Evolutionary conservation across 2,113 vertebrate genomes (phyloP), one percentile per base, ranked within the genome.

Genomic region (Scomber japonicus): DNA sequence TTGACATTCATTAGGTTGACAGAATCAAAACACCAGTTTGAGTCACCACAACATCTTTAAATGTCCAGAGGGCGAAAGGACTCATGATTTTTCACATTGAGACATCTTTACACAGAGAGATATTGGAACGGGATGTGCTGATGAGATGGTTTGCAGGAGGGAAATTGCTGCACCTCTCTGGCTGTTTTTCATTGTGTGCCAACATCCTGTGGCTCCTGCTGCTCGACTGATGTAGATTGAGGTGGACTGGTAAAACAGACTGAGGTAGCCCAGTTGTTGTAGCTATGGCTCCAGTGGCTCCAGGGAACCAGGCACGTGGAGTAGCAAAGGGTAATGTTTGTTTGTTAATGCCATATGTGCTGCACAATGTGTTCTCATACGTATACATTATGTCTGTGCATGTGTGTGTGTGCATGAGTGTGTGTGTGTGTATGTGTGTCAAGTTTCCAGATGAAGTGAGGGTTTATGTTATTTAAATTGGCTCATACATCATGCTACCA

Each of bases 391-490:
- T 81, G 46, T 77, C 51, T 17, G 19, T 64, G 45, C 1, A 40
- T 56, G 27, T 62, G 27, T 50, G 51, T 80, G 44, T 72, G 15
- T 54, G 60, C 78, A 31, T 72, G 15, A 50, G 60, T 27, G 1
- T 66, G 0, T 55, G 45, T 50, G 59, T 60, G 54, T 46, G 21
- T 67, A 64, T 73, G 72, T 81, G 83, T 80, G 68, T 85, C 19
- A 65, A 48, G 73, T 79, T 85, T 85, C 87, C 83, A 83, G 69
- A 85, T 87, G 84, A 82, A 83, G 31, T 50, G 57, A 78, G 63
- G 73, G 71, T 71, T 90, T 86, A 83, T 84, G 75, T 68, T 89
- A 86, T 92, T 91, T 87, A 78, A 89, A 85, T 89, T 85, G 89
- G 86, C 91, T 88, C 78, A 80, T 85, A 75, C 80, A 85, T 88